Base-by-base conservation (phyloP, 2,113 vertebrate genomes). In the Paraplagusia blochii region DNA sequence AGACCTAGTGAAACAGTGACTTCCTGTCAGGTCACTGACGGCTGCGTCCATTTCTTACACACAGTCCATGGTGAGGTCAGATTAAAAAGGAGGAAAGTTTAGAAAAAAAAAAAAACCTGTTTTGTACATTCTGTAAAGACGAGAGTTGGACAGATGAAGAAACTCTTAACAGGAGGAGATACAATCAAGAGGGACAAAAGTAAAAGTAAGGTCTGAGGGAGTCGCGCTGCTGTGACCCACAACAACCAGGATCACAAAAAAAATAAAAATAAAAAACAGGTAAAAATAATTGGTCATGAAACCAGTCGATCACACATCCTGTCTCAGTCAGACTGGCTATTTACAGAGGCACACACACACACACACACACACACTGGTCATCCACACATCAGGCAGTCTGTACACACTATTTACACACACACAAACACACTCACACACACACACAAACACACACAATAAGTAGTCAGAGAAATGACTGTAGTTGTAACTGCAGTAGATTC, bases 351-450 rank as follows among this genome's bases (percentile, higher is more conserved):
- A 82, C 59, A 83, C 80, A 84, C 65, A 81, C 60, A 74, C 8
- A 46, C 65, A 82, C 58, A n/a, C 84, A 82, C 59, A 83, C 80
- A 74, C 8, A 46, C 74, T 79, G 67, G 55, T 66, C 75, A 69
- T 50, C 22, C 22, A 29, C 22, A 29, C 22, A 6, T 29, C 22
- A 83, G 73, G 82, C 83, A 75, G 76, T 69, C 79, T 85, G 77
- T 80, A 85, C 77, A 85, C 63, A 75, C 51, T 88, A 87, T 85
- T 84, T 86, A 85, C 81, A 84, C 77, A 65, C 51, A 49, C 76
- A 61, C 61, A 48, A n/a, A 44, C 33, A 51, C 58, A 57, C 50
- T 58, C 64, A 43, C 69, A 53, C 60, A 45, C 43, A 63, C 69
- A 70, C 58, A 58, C 56, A 73, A 17, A n/a, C n/a, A n/a, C n/a